Evolutionary conservation across 2,888 invertebrate species (phyloP).

Genomic region (Eupeodes latifasciatus): DNA sequence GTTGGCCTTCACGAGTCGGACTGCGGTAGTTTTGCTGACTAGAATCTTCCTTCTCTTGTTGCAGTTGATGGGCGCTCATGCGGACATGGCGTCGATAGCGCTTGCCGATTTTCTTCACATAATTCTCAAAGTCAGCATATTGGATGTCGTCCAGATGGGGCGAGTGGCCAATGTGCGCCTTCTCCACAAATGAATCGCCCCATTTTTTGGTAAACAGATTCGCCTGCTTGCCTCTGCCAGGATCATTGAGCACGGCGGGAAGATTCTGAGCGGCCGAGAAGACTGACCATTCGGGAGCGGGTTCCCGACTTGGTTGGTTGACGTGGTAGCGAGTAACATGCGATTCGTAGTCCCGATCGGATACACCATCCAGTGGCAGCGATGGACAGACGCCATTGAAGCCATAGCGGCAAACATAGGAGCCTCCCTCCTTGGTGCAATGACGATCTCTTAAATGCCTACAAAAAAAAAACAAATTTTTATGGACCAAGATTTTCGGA

Average conservation of each 20-base stretch:
- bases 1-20: conserved; percentile 79
- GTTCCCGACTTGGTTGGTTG: conserved; percentile 82
- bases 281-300: conserved; percentile 85
- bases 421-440: conserved; percentile 93
- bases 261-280: conserved; percentile 97
- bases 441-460: conserved; percentile 92
- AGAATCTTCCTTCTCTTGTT: conserved; percentile 76
- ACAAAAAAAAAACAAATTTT: conserved; percentile 79
- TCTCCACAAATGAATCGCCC: conserved; percentile 97
- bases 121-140: conserved; percentile 93
- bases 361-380: conserved; percentile 94
- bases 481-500: neutral
- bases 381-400: conserved; percentile 94
- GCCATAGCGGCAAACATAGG: conserved; percentile 94
- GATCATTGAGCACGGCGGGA: conserved; percentile 98
- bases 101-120: conserved; percentile 91
- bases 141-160: conserved; percentile 93
- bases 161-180: conserved; percentile 90
- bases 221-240: conserved; percentile 94
- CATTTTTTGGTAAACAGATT: conserved; percentile 98
- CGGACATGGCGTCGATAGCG: conserved; percentile 88
- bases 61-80: conserved; percentile 79
- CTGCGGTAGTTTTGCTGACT: conserved; percentile 63
- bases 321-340: conserved; percentile 90
- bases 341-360: conserved; percentile 93